A percentile compares a stretch with the other conserved stretches of the same genome.
These are phyloP conservation scores for Chaetodon trifasciatus DNA, from an alignment of 2,797 vertebrate species.

Conservation along the genomic window DNA sequence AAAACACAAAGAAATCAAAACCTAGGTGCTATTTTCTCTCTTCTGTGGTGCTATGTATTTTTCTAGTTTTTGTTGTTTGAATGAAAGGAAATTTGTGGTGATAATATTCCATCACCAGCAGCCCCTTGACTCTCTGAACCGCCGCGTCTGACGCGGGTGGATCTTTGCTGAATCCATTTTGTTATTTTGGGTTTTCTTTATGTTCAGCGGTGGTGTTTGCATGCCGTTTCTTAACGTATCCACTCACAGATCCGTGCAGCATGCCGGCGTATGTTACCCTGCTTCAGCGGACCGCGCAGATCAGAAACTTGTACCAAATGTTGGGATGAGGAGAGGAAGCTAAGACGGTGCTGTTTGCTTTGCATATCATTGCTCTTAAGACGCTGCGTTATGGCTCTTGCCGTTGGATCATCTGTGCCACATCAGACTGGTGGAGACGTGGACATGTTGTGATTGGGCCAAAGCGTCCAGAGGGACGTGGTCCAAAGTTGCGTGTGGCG, in stretches of 20 bases:
- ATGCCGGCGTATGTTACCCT: conserved; percentile 53
- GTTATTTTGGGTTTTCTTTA: background rate
- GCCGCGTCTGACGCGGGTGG: conserved; percentile 48
- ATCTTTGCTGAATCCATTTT: conserved; percentile 60
- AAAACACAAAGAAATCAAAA: conserved; percentile 77
- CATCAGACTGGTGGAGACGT: conserved; percentile 57
- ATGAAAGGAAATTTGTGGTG: conserved; percentile 67
- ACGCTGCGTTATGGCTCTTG: conserved; percentile 61
- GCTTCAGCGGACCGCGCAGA: conserved; percentile 43
- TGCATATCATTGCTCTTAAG: conserved; percentile 62
- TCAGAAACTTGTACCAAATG: conserved; percentile 55
- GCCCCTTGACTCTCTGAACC: conserved; percentile 69
- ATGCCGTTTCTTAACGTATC: conserved; percentile 68
- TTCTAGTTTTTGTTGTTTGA: conserved; percentile 79
- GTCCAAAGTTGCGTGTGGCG: conserved; percentile 33
- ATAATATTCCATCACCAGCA: conserved; percentile 74
- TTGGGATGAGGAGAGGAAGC: conserved; percentile 37
- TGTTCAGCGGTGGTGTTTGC: conserved; percentile 64
- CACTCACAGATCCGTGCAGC: conserved; percentile 63
- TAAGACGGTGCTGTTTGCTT: conserved; percentile 48
- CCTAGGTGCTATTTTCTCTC: conserved; percentile 93
- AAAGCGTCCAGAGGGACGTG: conserved; percentile 38
- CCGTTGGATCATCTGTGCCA: conserved; percentile 65
- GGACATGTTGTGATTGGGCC: conserved; percentile 46
- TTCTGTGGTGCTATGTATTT: conserved; percentile 94